Percentiles rank a stretch among this genome's conserved stretches.
These are phyloP conservation scores for Rhabditoides inermis DNA, from an alignment of 2,888 invertebrate genomes.

Conservation along the genomic window DNA sequence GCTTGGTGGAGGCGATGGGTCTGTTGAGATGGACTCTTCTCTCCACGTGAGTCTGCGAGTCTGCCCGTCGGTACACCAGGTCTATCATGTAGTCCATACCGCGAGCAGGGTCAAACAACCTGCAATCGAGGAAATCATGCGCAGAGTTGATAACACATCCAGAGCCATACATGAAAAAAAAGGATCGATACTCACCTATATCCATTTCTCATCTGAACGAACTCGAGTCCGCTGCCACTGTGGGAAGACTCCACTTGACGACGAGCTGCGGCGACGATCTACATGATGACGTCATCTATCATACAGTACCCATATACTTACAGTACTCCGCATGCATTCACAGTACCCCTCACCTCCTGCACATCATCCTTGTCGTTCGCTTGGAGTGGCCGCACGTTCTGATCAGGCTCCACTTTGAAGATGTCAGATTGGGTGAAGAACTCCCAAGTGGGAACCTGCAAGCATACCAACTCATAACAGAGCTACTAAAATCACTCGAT, in stretches of 20 bases:
- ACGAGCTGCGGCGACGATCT: conserved; percentile 17
- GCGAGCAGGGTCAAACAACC: conserved; percentile 70
- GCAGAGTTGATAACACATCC: too few species aligned
- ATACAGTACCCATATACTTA: background rate
- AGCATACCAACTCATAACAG: conserved; percentile 45
- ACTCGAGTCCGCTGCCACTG: conserved; percentile 27
- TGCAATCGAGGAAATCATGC: too few species aligned
- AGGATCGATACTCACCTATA: conserved; percentile 23
- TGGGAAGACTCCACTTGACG: conserved; percentile 23
- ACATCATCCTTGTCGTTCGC: conserved; percentile 59
- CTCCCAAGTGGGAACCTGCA: conserved; percentile 77
- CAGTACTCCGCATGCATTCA: too few species aligned
- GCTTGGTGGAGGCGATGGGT: conserved; percentile 76
- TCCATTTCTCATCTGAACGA: conserved; percentile 39
- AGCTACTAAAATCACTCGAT: background rate
- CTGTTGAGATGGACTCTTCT: conserved; percentile 70
- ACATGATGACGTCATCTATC: background rate
- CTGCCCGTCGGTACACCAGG: conserved; percentile 45
- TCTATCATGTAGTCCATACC: conserved; percentile 79
- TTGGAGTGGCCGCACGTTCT: conserved; percentile 63
- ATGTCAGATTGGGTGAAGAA: conserved; percentile 77
- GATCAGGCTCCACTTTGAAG: conserved; percentile 72
- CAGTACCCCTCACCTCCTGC: conserved; percentile 61
- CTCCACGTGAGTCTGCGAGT: conserved; percentile 14
- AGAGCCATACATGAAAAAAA: too few species aligned